These are phyloP conservation scores for Acrobeloides nanus DNA, from an alignment of 2,888 invertebrate genomes.

Conservation along the genomic window DNA sequence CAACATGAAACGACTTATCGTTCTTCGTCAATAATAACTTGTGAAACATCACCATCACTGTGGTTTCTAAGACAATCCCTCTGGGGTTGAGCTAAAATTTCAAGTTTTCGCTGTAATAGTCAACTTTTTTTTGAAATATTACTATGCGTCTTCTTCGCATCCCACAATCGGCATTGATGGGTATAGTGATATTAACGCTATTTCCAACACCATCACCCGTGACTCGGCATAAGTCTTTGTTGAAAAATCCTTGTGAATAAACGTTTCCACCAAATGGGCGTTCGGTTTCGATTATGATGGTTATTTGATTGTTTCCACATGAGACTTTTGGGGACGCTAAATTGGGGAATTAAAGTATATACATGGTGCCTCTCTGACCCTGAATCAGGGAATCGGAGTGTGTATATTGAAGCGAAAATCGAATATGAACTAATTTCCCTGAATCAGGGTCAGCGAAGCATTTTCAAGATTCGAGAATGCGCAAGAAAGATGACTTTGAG, in stretches of 20 bases:
- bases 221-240: slow-evolving; percentile 30
- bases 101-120: background rate
- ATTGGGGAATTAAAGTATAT: no score
- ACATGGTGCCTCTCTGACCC: background rate
- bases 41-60: slow-evolving; percentile 47
- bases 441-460: no score
- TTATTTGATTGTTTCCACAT: slow-evolving; percentile 34
- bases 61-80: slow-evolving; percentile 42
- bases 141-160: slow-evolving; percentile 38
- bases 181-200: slow-evolving; percentile 30
- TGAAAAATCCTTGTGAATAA: slow-evolving; percentile 32
- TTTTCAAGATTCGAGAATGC: no score
- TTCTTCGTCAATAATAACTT: slow-evolving; percentile 38
- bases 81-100: slow-evolving; percentile 29
- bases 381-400: no score
- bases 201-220: slow-evolving; percentile 29
- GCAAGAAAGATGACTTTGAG: background rate
- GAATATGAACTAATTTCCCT: no score
- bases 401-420: no score
- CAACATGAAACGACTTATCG: slow-evolving; percentile 38
- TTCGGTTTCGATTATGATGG: slow-evolving; percentile 28
- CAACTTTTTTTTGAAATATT: background rate
- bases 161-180: slow-evolving; percentile 39
- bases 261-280: slow-evolving; percentile 36
- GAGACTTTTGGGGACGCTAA: slow-evolving; percentile 33